Conservation (phyloP, 2,113 vertebrate genomes). For the Myrmecophaga tridactyla region DNA sequence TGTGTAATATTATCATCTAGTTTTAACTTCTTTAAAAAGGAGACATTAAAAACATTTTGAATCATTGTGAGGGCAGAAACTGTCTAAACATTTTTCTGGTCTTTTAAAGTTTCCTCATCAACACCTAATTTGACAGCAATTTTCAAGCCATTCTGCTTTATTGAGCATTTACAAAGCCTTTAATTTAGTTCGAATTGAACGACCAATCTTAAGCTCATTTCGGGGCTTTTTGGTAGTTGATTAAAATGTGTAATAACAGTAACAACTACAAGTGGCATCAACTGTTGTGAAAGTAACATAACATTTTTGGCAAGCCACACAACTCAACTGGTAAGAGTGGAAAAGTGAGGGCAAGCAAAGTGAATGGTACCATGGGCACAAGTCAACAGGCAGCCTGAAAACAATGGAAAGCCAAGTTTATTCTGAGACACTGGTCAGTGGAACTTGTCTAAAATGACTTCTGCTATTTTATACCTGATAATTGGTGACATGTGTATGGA, state of each 20-base stretch:
- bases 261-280: neutral
- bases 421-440: accelerated
- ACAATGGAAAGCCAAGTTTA: neutral
- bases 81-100: constrained; percentile 55
- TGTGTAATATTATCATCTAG: neutral
- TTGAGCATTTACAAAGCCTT: neutral
- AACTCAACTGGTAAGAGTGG: accelerated
- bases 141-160: constrained; percentile 21
- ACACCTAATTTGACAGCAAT: constrained; percentile 44
- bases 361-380: accelerated
- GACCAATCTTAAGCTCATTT: constrained; percentile 14
- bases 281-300: neutral
- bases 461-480: too few species aligned
- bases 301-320: neutral
- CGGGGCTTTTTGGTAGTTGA: neutral
- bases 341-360: neutral
- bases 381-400: too few species aligned
- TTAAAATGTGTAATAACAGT: neutral
- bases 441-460: neutral
- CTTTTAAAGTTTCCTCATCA: constrained; percentile 15
- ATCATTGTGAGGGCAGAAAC: constrained; percentile 17
- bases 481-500: neutral
- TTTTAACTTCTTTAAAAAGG: constrained; percentile 39
- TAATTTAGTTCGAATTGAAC: constrained; percentile 52
- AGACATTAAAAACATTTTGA: constrained; percentile 20